These are phyloP conservation scores for Hystrix brachyura DNA, from an alignment of 2,113 vertebrate species.

Conservation along the genomic window DNA sequence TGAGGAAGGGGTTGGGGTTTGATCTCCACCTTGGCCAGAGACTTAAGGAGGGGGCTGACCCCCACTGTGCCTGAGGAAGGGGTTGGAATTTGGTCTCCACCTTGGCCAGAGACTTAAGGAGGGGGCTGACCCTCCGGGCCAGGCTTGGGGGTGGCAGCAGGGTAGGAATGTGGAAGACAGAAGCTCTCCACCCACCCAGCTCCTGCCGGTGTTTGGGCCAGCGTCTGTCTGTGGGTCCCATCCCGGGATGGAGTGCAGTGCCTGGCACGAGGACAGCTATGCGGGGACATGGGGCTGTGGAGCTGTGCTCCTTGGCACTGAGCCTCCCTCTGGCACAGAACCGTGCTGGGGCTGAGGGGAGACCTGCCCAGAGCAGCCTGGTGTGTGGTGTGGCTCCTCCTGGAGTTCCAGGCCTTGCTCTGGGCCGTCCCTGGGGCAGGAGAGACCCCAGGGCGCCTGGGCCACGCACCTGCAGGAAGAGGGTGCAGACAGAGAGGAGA, in stretches of 20 bases:
- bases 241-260: neutral
- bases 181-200: no score
- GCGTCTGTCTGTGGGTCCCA: neutral
- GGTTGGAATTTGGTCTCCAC: neutral
- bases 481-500: neutral
- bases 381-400: neutral
- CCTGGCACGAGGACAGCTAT: neutral
- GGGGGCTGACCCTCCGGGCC: neutral
- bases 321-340: neutral
- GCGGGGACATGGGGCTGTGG: rapidly evolving
- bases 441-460: neutral
- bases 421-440: neutral
- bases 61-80: neutral
- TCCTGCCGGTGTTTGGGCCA: no score
- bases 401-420: neutral
- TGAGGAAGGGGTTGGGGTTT: neutral
- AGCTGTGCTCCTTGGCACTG: neutral
- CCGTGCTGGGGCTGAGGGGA: neutral
- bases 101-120: neutral
- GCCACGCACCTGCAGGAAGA: neutral
- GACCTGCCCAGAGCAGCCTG: neutral
- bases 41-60: no score
- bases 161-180: no score
- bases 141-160: neutral
- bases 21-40: neutral